Conservation (phyloP, 2,113 vertebrate genomes). For the Equus przewalskii region DNA sequence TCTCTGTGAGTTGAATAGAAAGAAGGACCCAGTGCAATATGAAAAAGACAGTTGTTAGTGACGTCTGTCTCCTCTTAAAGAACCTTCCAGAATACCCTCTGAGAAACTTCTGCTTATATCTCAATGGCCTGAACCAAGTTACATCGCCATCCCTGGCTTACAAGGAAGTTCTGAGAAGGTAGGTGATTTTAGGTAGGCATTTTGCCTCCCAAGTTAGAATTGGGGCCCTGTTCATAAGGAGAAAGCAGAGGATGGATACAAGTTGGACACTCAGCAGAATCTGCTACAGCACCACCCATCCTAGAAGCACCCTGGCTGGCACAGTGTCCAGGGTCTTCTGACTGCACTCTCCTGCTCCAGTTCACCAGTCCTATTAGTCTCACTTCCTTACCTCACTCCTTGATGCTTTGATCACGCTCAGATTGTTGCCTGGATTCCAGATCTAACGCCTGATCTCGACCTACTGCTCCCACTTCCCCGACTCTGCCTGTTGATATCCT, state of each 20-base stretch:
- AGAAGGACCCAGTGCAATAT: background rate
- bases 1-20: background rate
- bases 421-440: background rate
- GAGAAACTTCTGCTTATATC: background rate
- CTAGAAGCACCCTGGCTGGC: background rate
- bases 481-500: background rate
- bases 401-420: background rate
- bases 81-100: background rate
- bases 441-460: background rate
- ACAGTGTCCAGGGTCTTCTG: background rate
- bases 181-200: background rate
- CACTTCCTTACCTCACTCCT: background rate
- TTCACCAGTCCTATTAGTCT: background rate
- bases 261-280: background rate
- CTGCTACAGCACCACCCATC: background rate
- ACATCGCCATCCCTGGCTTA: background rate
- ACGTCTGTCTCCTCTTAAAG: background rate
- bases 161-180: background rate
- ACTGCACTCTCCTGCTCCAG: background rate
- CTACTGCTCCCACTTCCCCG: background rate
- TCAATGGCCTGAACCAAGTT: background rate
- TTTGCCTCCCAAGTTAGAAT: slow-evolving; percentile 14
- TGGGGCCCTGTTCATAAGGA: background rate
- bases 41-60: background rate
- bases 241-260: background rate